Evolutionary conservation across 2,888 invertebrate species (phyloP), one percentile per base, ranked within the genome.

Genomic region (Macropis europaea): DNA sequence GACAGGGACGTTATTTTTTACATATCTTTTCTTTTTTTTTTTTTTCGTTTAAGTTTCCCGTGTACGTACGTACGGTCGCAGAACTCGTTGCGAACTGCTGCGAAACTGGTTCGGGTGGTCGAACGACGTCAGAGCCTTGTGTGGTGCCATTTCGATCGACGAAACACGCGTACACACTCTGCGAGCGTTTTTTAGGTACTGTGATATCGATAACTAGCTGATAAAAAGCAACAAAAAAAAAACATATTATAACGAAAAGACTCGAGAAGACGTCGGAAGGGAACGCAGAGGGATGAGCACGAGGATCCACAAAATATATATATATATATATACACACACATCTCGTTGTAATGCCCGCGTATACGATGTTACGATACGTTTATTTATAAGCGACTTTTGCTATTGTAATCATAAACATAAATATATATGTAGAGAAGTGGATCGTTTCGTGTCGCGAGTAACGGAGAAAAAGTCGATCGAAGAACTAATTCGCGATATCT

Each of bases 61-160:
- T 61, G 61, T 61, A 76, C 62, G 62, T 62, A 59, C 38, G n/a
- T 36, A 47, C 47, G 67, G 63, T 52, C 68, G 64, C 57, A 59
- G 57, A 73, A 80, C 68, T 77, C 54, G 80, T 76, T 64, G 80
- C 76, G 76, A 73, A 61, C 64, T 60, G 68, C 47, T 57, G 76
- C 70, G 68, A 81, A 81, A 81, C 81, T 78, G 80, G 81, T 81
- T 76, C 76, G 79, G 64, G 64, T 69, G 71, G 71, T 72, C 61
- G 68, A 70, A 73, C 80, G 64, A 74, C 60, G 80, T 82, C 79
- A 59, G 73, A 72, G 70, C 56, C 68, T 74, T 73, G 72, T 61
- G 70, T 70, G 76, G 82, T 81, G 81, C 81, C 81, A 81, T 81
- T 81, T 81, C 76, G 82, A 79, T 81, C 79, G 82, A 66, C 76